Percentiles rank a stretch among this genome's conserved stretches.
Conservation (phyloP, 2,797 vertebrate genomes). For the Cyprinella venusta region DNA sequence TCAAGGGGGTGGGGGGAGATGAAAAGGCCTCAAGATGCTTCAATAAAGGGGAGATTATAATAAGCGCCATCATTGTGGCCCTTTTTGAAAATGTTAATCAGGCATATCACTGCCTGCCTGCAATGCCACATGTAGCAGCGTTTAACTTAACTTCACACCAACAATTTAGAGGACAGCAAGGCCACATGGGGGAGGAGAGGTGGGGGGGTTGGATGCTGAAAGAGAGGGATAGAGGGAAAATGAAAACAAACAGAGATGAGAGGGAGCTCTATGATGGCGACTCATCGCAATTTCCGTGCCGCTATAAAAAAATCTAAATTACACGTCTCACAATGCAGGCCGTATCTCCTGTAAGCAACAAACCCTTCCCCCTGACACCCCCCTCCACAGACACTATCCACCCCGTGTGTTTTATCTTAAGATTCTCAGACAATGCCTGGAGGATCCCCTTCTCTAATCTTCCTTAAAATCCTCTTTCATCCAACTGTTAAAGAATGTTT, state of each 20-base stretch:
- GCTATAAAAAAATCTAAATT: conserved; percentile 67
- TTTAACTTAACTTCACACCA: conserved; percentile 73
- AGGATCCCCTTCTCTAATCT: conserved; percentile 97
- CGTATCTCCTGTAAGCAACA: conserved; percentile 49
- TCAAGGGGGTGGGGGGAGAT: conserved; percentile 72
- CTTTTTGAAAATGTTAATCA: conserved; percentile 91
- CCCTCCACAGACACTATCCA: conserved; percentile 74
- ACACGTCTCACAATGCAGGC: conserved; percentile 49
- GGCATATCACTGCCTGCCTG: conserved; percentile 86
- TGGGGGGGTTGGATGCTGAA: background rate
- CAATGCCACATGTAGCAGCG: conserved; percentile 78
- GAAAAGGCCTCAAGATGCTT: conserved; percentile 83
- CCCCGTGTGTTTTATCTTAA: conserved; percentile 88
- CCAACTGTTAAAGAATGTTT: conserved; percentile 98
- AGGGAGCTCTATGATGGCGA: conserved; percentile 2
- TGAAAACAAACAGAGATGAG: conserved; percentile 13
- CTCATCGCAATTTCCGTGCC: conserved; percentile 35
- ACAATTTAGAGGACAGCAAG: conserved; percentile 80
- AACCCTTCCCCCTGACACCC: conserved; percentile 38
- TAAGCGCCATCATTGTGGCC: conserved; percentile 86
- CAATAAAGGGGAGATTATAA: conserved; percentile 93
- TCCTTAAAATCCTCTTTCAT: conserved; percentile 99
- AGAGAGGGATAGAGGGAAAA: conserved; percentile 9
- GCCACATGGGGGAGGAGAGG: background rate
- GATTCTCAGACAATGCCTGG: conserved; percentile 97